These are phyloP conservation scores for Drosophila dives DNA, from an alignment of 2,888 invertebrate species.

Conservation along the genomic window DNA sequence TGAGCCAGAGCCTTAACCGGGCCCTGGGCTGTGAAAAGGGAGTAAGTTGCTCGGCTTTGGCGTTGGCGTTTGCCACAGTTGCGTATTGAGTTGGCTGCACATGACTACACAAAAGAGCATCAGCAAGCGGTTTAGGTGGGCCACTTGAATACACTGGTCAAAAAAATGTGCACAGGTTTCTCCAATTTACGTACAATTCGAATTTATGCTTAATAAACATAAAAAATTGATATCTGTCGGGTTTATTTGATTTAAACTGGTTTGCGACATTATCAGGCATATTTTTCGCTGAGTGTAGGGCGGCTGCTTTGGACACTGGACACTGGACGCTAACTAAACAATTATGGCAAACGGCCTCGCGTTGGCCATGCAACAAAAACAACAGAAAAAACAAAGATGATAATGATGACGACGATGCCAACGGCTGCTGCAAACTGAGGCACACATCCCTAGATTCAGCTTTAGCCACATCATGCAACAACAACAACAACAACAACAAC, in stretches of 20 bases:
- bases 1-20: constrained; percentile 22
- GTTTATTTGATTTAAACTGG: not conserved
- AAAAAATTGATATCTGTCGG: not conserved
- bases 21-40: constrained; percentile 57
- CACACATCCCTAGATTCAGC: constrained; percentile 9
- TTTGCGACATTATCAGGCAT: not conserved
- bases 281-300: constrained; percentile 33
- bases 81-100: constrained; percentile 69
- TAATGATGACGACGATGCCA: constrained; percentile 17
- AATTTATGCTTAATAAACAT: not conserved
- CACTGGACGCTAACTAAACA: constrained; percentile 72
- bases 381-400: constrained; percentile 16
- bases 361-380: constrained; percentile 43
- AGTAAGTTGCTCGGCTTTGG: constrained; percentile 48
- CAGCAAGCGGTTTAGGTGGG: constrained; percentile 68
- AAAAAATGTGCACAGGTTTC: not conserved
- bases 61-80: constrained; percentile 36
- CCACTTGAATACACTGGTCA: constrained; percentile 46
- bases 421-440: constrained; percentile 11
- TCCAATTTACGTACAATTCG: not conserved
- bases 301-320: constrained; percentile 56
- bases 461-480: constrained; percentile 9
- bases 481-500: constrained; percentile 7
- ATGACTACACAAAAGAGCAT: constrained; percentile 70
- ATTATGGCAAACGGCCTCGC: constrained; percentile 74